Evolutionary conservation across 2,797 vertebrate genomes (phyloP), one percentile per base, ranked within the genome.

Genomic region (Typhlichthys eigenmanni): DNA sequence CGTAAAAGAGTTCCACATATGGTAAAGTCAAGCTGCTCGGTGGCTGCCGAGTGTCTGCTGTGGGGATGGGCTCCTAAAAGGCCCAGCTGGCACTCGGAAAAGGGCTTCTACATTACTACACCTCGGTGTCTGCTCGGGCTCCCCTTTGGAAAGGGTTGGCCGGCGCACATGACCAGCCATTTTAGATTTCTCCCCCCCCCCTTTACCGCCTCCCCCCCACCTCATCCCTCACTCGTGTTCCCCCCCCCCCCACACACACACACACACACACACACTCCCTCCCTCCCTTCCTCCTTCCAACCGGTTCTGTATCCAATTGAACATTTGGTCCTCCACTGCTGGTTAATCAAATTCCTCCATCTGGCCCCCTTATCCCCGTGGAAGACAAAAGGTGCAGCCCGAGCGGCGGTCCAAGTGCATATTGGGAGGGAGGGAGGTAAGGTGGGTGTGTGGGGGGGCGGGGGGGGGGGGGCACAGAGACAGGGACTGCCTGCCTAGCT

Each of bases 281-380:
- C 34, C 90, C 94, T 94, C 93, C 93, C 94, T 93, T 94, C 94
- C 91, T 92, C 95, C 94, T 95, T 96, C 94, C 93, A 94, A 96
- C 95, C 93, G 94, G 94, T 95, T 96, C 95, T 95, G 95, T 95
- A 97, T 97, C 96, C 96, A 98, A 97, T 95, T 95, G 95, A 98
- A 98, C 96, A 98, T 97, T 99, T 98, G 96, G 96, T 96, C 95
- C 95, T 97, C 95, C 94, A 96, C 96, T 98, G 95, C 96, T 96
- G 95, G 95, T 97, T 98, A 98, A 98, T 98, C 96, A 98, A 98
- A 98, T 97, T 97, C 96, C 95, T 98, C 97, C 96, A 98, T 98
- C 96, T 98, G 97, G 95, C 95, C 93, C 92, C 93, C 92, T 69
- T 88, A 81, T 96, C 96, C 95, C 96, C 85, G 91, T 92, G 95